Evolutionary conservation across 2,113 vertebrate species (phyloP), one percentile per base, ranked within the genome.

Genomic region (Dissostichus mawsoni): DNA sequence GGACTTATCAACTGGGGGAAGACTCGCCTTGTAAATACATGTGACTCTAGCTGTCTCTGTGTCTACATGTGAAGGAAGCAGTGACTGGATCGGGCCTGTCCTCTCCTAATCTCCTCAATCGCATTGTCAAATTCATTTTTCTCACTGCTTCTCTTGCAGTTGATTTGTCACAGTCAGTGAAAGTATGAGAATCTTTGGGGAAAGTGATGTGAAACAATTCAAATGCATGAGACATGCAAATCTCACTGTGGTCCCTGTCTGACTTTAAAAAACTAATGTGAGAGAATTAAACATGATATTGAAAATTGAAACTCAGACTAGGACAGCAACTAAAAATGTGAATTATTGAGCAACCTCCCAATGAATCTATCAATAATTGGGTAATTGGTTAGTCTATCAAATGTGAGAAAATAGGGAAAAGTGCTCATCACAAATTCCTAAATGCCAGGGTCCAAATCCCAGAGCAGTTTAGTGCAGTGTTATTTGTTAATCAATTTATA

Each of bases 41-140:
- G 75, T 77, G 72, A 81, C 66, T 81, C 67, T 81, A 41, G 74
- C 68, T 56, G 64, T 81, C 75, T 80, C 75, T 51, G 14, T 17
- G 52, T 78, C 69, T 86, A 6, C 61, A 65, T 69, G 58, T 56
- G 68, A 52, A 78, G 20, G 71, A 73, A 72, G 65, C 63, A 73
- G 58, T 63, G 62, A 68, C 56, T 86, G 56, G 45, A 59, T 73
- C 8, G 47, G 61, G 57, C 8, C 57, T 74, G 65, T 61, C 58
- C 56, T 44, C 50, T 52, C 67, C 59, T 83, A 16, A 76, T 82
- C 57, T 52, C 72, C 57, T 76, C 50, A 36, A 45, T 89, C 66
- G 82, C 65, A 68, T 75, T 81, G 78, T 82, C 76, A 70, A 59
- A 79, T 64, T 33, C 58, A 66, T 72, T 73, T n/a, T 52, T 76